Conservation (phyloP, 2,888 invertebrate species). For the Rhabditoides inermis region DNA sequence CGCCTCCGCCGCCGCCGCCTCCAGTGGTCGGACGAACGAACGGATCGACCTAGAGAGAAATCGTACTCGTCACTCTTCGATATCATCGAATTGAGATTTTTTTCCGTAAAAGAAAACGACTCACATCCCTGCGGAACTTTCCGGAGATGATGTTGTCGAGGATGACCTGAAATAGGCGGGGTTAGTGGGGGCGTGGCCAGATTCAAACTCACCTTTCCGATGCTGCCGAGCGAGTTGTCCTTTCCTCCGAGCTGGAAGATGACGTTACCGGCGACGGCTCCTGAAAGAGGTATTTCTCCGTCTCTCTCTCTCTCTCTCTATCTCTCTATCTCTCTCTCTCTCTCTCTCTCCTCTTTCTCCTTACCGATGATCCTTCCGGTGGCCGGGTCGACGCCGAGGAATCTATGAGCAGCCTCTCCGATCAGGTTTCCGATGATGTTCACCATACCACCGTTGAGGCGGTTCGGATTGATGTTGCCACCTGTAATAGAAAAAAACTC, state of each 20-base stretch:
- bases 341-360: neutral
- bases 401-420: conserved; percentile 50
- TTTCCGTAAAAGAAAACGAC: conserved; percentile 8
- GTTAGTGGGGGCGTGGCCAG: too few species aligned
- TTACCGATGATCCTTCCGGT: conserved; percentile 43
- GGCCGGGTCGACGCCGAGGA: conserved; percentile 49
- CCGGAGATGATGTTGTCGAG: conserved; percentile 52
- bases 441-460: conserved; percentile 45
- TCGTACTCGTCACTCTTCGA: too few species aligned
- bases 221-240: conserved; percentile 49
- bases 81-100: too few species aligned
- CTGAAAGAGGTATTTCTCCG: conserved; percentile 8
- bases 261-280: conserved; percentile 51
- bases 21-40: conserved; percentile 39
- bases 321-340: neutral
- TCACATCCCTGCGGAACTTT: conserved; percentile 47
- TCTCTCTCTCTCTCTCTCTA: neutral
- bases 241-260: conserved; percentile 52
- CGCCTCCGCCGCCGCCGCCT: conserved; percentile 10
- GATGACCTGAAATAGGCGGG: too few species aligned
- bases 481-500: conserved; percentile 5
- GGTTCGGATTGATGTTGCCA: conserved; percentile 41
- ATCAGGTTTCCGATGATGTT: conserved; percentile 48
- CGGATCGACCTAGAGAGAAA: conserved; percentile 31
- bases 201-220: too few species aligned